Conservation (phyloP, 2,113 vertebrate genomes). For the Microtus ochrogaster region DNA sequence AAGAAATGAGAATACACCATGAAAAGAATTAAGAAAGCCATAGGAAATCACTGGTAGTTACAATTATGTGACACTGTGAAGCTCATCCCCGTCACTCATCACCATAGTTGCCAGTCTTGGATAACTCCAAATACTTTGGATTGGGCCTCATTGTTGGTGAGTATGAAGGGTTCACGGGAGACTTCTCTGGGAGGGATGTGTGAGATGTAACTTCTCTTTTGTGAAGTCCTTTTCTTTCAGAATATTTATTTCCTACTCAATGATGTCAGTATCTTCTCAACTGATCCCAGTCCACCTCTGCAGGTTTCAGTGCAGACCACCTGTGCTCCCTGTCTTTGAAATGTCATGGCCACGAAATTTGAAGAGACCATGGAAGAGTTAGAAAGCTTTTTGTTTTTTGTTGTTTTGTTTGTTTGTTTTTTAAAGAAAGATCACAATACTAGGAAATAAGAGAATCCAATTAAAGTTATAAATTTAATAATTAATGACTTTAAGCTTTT, state of each 20-base stretch:
- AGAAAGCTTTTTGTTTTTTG: not conserved
- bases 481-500: not conserved
- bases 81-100: constrained; percentile 96
- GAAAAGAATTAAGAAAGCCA: constrained; percentile 19
- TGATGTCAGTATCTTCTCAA: constrained; percentile 92
- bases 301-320: constrained; percentile 85
- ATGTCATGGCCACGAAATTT: not conserved
- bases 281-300: too few relatives aligned
- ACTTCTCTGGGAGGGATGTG: constrained; percentile 40
- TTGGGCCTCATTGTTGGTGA: constrained; percentile 92
- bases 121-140: constrained; percentile 94
- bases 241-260: constrained; percentile 93
- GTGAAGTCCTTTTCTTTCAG: constrained; percentile 87
- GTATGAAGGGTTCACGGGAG: constrained; percentile 91
- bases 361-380: not conserved
- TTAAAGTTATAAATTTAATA: not conserved
- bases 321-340: constrained; percentile 84
- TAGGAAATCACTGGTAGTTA: constrained; percentile 26
- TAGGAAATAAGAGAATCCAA: not conserved
- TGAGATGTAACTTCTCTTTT: constrained; percentile 83
- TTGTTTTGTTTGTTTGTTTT: not conserved
- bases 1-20: constrained; percentile 54
- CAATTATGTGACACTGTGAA: too few relatives aligned
- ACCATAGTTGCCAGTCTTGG: constrained; percentile 94
- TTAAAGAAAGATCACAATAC: not conserved